Base-by-base conservation (phyloP, 1,140 invertebrate genomes). In the Ceratitis capitata region DNA sequence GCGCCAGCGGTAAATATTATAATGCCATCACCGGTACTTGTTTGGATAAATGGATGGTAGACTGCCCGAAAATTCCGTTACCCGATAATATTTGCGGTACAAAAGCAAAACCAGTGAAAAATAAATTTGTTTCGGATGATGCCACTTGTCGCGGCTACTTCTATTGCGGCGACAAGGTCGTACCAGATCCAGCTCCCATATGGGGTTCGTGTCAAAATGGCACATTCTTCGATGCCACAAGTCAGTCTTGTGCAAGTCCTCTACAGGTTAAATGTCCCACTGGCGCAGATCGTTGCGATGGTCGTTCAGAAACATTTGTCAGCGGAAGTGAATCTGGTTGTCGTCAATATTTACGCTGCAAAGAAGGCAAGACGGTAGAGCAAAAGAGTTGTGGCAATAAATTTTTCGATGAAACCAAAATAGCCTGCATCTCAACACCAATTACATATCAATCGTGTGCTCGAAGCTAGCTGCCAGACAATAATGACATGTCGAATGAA, bases 111-210 rank as follows among this genome's bases (percentile, higher is more conserved):
- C 88, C 90, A 1, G 51, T 82, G 19, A 88, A 86, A 1, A 82
- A 88, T 51, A 86, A 83, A 45, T 91, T 90, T 69, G 88, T 90
- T 1, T 19, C 87, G 4, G 89, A 91, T 51, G 78, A 85, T 0
- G 89, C 87, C 4, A 89, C 89, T 12, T 91, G 90, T 26, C 89
- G 90, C 29, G 90, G 90, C 3, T 91, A 91, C 58, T 91, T 91
- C 82, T 69, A 16, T n/a, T 91, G 90, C 84, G 45, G 74, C 42
- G 56, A 86, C 35, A 32, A 86, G 16, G 87, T 26, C 3, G 88
- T 88, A 0, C 23, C 45, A 0, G 90, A 91, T 61, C 14, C 89
- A 19, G 61, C 88, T 82, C 90, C 90, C 5, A 0, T 53, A 9
- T 91, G 89, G 89, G 7, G 2, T 19, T 89, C 90, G 86, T 91